Evolutionary conservation across 2,888 invertebrate genomes (phyloP).

Genomic region (Cheilosia urbana): DNA sequence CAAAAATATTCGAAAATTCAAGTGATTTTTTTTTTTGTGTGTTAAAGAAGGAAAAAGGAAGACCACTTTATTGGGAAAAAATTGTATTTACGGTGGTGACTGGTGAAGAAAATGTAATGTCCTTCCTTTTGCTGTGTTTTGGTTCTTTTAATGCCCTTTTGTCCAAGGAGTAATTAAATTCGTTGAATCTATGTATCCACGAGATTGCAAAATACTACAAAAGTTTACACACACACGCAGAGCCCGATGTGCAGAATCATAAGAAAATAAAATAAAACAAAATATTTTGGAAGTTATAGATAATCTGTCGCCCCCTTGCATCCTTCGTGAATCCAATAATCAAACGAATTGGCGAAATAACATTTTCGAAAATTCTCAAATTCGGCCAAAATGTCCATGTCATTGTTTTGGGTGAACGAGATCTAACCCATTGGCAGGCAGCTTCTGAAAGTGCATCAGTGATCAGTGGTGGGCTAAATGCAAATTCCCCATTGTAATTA

Average conservation of each 20-base stretch:
- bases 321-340: slow-evolving; percentile 26
- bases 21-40: slow-evolving; percentile 35
- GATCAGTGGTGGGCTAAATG: neutral
- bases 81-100: neutral
- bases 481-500: no score
- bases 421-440: neutral
- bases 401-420: slow-evolving; percentile 32
- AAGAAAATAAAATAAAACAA: slow-evolving; percentile 1
- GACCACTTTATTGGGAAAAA: neutral
- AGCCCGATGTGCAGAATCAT: slow-evolving; percentile 19
- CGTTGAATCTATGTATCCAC: slow-evolving; percentile 38
- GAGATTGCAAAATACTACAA: slow-evolving; percentile 72
- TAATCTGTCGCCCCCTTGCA: slow-evolving; percentile 25
- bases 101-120: neutral
- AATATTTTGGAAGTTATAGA: slow-evolving; percentile 54
- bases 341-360: slow-evolving; percentile 6
- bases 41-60: slow-evolving; percentile 2
- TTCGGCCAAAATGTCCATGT: slow-evolving; percentile 9
- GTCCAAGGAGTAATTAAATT: neutral
- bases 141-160: neutral
- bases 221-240: slow-evolving; percentile 42
- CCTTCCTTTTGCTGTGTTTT: neutral
- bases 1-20: slow-evolving; percentile 70
- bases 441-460: neutral
- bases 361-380: slow-evolving; percentile 1